phyloP scores from a whole-genome alignment of 37 sponge, comb jelly and placozoan species.

The Chondrilla cf. caribensis region DNA sequence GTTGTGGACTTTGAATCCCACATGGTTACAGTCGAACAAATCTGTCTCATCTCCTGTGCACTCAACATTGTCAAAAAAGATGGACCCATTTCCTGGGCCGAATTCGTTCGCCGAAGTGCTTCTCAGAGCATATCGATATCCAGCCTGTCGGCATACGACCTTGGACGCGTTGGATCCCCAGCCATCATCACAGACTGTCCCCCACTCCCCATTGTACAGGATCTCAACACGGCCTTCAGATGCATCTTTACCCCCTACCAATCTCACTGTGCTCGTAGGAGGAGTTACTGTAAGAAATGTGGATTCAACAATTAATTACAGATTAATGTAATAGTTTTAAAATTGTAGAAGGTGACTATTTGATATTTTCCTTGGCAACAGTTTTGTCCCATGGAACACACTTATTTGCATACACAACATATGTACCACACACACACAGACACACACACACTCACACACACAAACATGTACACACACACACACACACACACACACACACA shows the following conservation, averaged over 20 bases:
- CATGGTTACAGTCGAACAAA: conserved; percentile 24
- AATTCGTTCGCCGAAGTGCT: background rate
- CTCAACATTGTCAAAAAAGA: conserved; percentile 31
- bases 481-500: too few relatives aligned
- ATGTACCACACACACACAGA: too few relatives aligned
- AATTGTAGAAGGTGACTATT: too few relatives aligned
- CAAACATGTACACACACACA: too few relatives aligned
- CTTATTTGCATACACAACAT: too few relatives aligned
- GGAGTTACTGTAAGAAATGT: background rate
- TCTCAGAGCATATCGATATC: background rate
- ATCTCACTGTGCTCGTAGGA: background rate
- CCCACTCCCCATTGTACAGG: conserved; percentile 25
- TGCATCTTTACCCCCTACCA: background rate
- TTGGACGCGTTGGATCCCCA: background rate
- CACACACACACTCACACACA: too few relatives aligned
- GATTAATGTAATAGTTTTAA: too few relatives aligned
- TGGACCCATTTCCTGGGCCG: conserved; percentile 25
- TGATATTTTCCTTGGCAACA: too few relatives aligned
- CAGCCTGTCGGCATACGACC: conserved; percentile 34
- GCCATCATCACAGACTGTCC: conserved; percentile 39
- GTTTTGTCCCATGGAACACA: too few relatives aligned
- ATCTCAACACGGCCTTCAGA: conserved; percentile 34
- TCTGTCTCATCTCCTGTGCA: conserved; percentile 41
- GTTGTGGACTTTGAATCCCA: background rate
- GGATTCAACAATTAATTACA: background rate